Conservation (phyloP, 2,113 vertebrate species). For the Colossoma macropomum region DNA sequence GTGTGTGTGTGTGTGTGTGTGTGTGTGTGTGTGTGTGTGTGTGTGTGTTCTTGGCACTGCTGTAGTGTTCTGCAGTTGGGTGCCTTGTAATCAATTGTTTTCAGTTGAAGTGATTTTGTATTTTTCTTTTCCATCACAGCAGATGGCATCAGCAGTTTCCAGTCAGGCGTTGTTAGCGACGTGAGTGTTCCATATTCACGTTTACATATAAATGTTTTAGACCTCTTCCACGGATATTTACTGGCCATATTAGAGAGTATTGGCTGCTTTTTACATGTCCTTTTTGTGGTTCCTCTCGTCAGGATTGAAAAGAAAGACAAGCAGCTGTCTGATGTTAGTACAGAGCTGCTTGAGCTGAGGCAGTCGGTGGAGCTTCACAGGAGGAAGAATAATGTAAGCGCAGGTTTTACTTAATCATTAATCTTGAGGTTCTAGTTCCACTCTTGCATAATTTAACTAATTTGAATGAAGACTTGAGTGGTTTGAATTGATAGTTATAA, state of each 20-base stretch:
- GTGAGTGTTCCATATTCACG: constrained; percentile 64
- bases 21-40: too few relatives aligned
- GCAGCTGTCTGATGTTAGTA: constrained; percentile 79
- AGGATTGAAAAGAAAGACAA: constrained; percentile 88
- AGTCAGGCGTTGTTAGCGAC: constrained; percentile 69
- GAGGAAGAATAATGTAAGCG: constrained; percentile 96
- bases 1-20: too few relatives aligned
- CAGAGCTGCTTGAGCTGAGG: constrained; percentile 82
- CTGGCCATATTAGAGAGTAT: neutral
- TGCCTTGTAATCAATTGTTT: too few relatives aligned
- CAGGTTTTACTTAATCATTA: neutral
- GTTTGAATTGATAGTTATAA: neutral
- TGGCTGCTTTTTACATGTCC: neutral
- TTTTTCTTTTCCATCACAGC: constrained; percentile 42
- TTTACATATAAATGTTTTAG: neutral
- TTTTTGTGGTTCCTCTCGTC: neutral
- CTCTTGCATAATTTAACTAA: too few relatives aligned
- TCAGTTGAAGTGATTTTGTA: neutral
- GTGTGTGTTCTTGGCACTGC: neutral
- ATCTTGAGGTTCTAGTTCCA: neutral
- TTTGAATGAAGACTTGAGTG: too few relatives aligned
- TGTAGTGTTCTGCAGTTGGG: neutral
- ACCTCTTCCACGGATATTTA: neutral
- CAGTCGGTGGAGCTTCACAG: constrained; percentile 90
- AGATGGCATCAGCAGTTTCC: constrained; percentile 61